A percentile compares a stretch with the other conserved stretches of the same genome.
Evolutionary conservation across 2,888 invertebrate species (phyloP).

Genomic region (Panorpa germanica): DNA sequence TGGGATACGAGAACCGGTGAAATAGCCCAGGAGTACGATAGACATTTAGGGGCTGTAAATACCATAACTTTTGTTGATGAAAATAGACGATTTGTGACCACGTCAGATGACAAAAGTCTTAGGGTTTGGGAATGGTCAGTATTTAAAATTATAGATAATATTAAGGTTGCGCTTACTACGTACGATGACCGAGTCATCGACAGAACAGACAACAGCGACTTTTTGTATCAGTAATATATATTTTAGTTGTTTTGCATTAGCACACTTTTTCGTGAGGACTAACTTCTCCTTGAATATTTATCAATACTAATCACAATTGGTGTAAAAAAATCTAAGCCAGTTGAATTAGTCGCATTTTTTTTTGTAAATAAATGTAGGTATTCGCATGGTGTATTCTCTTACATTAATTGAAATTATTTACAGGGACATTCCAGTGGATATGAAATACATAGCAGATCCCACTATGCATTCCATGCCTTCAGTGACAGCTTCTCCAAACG

Average conservation of each 20-base stretch:
- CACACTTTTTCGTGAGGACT: no score
- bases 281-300: no score
- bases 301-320: no score
- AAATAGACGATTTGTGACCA: slow-evolving; percentile 92
- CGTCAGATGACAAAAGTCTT: slow-evolving; percentile 97
- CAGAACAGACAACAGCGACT: neutral
- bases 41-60: slow-evolving; percentile 97
- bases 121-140: slow-evolving; percentile 98
- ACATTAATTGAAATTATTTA: slow-evolving; percentile 7
- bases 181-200: neutral
- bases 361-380: no score
- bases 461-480: slow-evolving; percentile 99
- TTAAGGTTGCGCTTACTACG: neutral
- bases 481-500: slow-evolving; percentile 86
- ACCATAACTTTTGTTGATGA: slow-evolving; percentile 98
- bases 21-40: slow-evolving; percentile 93
- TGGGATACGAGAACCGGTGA: slow-evolving; percentile 94
- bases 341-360: no score
- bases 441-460: slow-evolving; percentile 99
- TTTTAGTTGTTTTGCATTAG: no score
- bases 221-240: no score
- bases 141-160: neutral
- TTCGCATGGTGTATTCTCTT: no score
- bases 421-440: slow-evolving; percentile 89
- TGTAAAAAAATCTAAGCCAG: no score